Evolutionary conservation across 2,888 invertebrate genomes (phyloP), one percentile per base, ranked within the genome.

Genomic region (Camptogramma bilineatum): DNA sequence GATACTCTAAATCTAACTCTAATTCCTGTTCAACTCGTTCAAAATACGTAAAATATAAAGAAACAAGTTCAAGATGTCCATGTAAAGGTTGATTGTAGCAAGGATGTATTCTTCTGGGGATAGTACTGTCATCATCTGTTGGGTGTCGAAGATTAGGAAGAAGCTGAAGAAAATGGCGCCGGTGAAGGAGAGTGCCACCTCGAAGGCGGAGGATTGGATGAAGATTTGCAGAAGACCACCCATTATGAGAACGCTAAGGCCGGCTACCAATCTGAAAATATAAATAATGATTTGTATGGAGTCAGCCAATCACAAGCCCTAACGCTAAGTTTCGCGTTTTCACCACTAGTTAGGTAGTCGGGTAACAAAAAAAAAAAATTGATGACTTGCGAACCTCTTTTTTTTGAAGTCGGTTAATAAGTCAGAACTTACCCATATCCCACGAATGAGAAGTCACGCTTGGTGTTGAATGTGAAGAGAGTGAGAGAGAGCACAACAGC

Each of bases 41-140:
- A 98, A 91, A 73, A 96, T 95, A 65, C 96, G 94, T 62, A 98
- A 93, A 73, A 97, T 96, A 83, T 97, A 95, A 17, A 97, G 79
- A 91, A 98, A 98, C 70, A 98, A 90, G 86, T 98, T 98, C 71
- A 98, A 94, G 64, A 98, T 97, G 79, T 98, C 98, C 91, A 98
- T 93, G 84, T 98, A 98, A 48, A 98, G 91, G 84, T 96, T 97
- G 81, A 98, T 96, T 0, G 97, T 96, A 1, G 97, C 97, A 54
- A 97, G 88, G 74, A 98, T 97, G 86, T 98, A 98, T 81, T 98
- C 98, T 83, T 98, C 97, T 0, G 97, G 95, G 0, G 97, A 97
- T 56, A 97, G 89, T 3, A 94, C 95, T 71, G 95, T 94, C 97
- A 97, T 97, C 89, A 97, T 94, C 90, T 96, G 94, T 83, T 97